Conservation (phyloP, 2,888 invertebrate genomes). For the Acleris emargana region DNA sequence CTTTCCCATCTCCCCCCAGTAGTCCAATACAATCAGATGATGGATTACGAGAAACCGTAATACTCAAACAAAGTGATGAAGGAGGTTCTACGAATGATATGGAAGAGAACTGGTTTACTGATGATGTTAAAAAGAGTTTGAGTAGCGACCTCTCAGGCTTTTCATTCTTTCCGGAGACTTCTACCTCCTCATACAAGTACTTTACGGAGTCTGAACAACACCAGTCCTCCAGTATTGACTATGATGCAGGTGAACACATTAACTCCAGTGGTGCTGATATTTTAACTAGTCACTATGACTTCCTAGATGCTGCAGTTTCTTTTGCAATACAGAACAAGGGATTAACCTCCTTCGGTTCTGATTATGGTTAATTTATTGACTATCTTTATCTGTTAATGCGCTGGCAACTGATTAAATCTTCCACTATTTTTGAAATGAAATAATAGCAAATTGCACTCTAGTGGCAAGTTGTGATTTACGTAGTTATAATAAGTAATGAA, state of each 20-base stretch:
- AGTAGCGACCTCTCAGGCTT: conserved; percentile 48
- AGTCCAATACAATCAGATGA: conserved; percentile 57
- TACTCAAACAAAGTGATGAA: conserved; percentile 45
- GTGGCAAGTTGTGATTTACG: too few species aligned
- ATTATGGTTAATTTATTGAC: conserved; percentile 64
- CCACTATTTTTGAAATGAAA: neutral
- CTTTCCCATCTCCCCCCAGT: conserved; percentile 49
- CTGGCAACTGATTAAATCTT: conserved; percentile 7
- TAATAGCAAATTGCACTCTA: neutral
- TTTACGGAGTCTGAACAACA: conserved; percentile 51
- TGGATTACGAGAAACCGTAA: conserved; percentile 42
- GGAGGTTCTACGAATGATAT: conserved; percentile 49
- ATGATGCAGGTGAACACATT: conserved; percentile 49
- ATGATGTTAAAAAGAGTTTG: conserved; percentile 47
- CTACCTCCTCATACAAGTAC: conserved; percentile 54
- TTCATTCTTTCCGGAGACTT: conserved; percentile 54
- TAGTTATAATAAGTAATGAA: neutral
- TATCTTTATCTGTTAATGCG: neutral
- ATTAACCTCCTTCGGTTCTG: conserved; percentile 79
- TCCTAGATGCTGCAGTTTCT: conserved; percentile 88
- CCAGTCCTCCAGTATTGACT: conserved; percentile 49
- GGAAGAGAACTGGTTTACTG: conserved; percentile 54
- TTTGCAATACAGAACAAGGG: conserved; percentile 90
- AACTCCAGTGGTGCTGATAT: conserved; percentile 49
- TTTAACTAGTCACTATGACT: conserved; percentile 74